phyloP scores from a whole-genome alignment of 2,113 vertebrate species.

The Hucho hucho region DNA sequence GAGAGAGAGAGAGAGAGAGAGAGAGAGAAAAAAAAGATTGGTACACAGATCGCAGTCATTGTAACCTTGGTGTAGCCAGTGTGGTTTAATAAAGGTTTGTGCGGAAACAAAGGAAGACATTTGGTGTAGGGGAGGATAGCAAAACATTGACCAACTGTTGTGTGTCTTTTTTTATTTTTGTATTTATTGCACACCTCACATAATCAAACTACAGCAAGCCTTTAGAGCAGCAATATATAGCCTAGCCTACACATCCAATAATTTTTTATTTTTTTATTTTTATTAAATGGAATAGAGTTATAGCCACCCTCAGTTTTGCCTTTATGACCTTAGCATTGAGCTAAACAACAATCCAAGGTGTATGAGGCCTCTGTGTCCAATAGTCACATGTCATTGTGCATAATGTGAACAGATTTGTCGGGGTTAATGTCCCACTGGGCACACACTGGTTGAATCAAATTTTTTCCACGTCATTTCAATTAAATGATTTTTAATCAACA shows the following conservation, averaged over 20 bases:
- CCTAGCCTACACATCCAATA: not conserved
- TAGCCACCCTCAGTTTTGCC: not conserved
- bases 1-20: no score
- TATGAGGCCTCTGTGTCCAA: not conserved
- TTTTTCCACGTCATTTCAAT: no score
- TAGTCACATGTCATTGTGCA: not conserved
- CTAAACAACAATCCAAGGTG: no score
- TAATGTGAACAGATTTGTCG: slow-evolving; percentile 6
- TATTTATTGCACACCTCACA: not conserved
- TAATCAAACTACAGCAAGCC: not conserved
- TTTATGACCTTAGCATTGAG: not conserved
- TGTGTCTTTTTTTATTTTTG: not conserved
- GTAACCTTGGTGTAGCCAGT: not conserved
- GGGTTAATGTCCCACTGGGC: no score
- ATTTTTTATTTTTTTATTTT: not conserved
- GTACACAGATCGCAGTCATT: not conserved
- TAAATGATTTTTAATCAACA: no score
- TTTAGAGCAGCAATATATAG: not conserved
- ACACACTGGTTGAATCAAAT: no score
- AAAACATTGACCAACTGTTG: no score
- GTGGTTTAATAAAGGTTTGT: not conserved
- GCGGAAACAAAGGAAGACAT: not conserved
- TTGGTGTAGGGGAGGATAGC: no score
- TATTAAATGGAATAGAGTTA: not conserved
- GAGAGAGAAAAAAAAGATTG: not conserved